These are phyloP conservation scores for Amblyraja radiata DNA, from an alignment of 2,797 vertebrate species.

Conservation along the genomic window DNA sequence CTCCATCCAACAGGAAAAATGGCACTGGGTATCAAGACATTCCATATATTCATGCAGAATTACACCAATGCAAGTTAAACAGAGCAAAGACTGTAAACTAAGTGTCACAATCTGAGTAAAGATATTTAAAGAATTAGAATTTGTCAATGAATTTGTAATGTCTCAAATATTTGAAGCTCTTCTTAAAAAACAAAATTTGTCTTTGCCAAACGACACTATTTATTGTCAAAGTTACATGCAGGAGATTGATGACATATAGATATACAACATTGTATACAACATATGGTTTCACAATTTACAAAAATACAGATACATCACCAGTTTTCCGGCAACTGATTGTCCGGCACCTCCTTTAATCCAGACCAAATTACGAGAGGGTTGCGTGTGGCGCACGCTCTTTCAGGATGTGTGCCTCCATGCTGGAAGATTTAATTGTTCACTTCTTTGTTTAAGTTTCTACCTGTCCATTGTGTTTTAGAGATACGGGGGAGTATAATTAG, in stretches of 20 bases:
- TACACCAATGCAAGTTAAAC: neutral
- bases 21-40: neutral
- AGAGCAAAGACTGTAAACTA: neutral
- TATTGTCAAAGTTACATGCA: neutral
- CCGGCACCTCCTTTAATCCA: no score
- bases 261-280: no score
- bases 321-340: no score
- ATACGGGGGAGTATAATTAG: no score
- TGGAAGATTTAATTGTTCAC: no score
- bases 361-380: no score
- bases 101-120: neutral
- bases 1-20: neutral
- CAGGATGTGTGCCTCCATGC: no score
- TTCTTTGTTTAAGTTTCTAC: no score
- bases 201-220: neutral
- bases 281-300: neutral
- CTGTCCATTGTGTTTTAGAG: no score
- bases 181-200: neutral
- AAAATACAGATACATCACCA: no score
- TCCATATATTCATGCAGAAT: neutral
- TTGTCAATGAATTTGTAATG: neutral
- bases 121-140: neutral
- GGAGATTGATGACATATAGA: neutral
- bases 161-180: neutral
- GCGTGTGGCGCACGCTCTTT: no score